Base-by-base conservation (phyloP, 2,888 invertebrate genomes). In the Cryptus armator region DNA sequence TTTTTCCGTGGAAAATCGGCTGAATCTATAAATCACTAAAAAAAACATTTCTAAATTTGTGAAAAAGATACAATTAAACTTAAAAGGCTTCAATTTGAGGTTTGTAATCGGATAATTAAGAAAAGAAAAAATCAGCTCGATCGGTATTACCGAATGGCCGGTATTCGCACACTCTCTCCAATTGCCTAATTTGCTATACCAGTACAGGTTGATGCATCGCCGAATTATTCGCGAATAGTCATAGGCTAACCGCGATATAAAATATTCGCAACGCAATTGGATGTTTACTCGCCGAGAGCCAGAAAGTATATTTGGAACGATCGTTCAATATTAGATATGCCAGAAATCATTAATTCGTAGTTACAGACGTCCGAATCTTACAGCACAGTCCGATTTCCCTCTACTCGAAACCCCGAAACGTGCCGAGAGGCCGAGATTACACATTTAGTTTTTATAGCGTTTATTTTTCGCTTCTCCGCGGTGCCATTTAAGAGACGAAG, bases 221-320 rank as follows among this genome's bases (percentile, higher is more conserved):
- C 59, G 59, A 12, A 14, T 29, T 2, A 59, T 59, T 59, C 59
- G 59, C 12, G 12, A 59, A 59, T 59, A 29, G 29, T 59, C 0
- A 29, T 29, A 4, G 5, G 9, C 24, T 5, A 24, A 19, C 12
- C 14, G 19, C 29, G 3, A 29, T 24, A 37, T 29, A 29, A 29
- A 12, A 14, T 14, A 16, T n/a, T 16, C 10, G 56, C 24, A 59
- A 19, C 68, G 24, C 12, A 24, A 66, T 53, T 53, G 7, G 24
- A 32, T 70, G 43, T 51, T 46, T 48, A 46, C 32, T 24, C 29
- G 43, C 59, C 16, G 56, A 5, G 32, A 14, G 59, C 67, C 59
- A 59, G 59, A 68, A 59, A 12, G 29, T 77, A 68, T 68, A 77
- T 77, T 68, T 59, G 44, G 62, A 70, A 29, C 59, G 59, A 19